Conservation (phyloP, 2,113 vertebrate species). For the Alligator mississippiensis region DNA sequence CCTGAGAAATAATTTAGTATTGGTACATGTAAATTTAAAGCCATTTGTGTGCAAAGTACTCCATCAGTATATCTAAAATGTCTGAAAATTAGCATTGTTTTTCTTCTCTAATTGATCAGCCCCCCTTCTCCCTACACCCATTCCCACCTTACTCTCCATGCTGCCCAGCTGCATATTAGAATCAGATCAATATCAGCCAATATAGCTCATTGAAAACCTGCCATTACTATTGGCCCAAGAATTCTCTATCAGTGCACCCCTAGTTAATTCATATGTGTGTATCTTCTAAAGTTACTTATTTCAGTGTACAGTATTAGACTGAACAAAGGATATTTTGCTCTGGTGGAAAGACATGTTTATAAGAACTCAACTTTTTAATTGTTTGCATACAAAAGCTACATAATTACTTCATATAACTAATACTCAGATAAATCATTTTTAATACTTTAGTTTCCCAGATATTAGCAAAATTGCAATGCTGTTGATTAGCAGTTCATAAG, state of each 20-base stretch:
- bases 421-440: background rate
- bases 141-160: too few species aligned
- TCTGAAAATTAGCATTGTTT: background rate
- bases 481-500: background rate
- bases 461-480: background rate
- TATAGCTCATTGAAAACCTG: too few species aligned
- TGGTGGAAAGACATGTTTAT: background rate
- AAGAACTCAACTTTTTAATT: background rate
- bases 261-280: too few species aligned
- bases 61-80: background rate
- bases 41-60: rapidly evolving
- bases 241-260: too few species aligned
- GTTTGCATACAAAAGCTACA: background rate
- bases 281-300: background rate
- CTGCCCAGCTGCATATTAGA: too few species aligned
- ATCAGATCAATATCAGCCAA: too few species aligned
- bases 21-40: background rate
- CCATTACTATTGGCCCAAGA: too few species aligned
- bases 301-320: background rate
- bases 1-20: background rate
- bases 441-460: background rate
- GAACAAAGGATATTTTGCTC: background rate
- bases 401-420: background rate
- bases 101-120: background rate
- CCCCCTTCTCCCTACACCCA: too few species aligned